phyloP scores from a whole-genome alignment of 2,797 vertebrate species.

The Brachyalestes nurse region DNA sequence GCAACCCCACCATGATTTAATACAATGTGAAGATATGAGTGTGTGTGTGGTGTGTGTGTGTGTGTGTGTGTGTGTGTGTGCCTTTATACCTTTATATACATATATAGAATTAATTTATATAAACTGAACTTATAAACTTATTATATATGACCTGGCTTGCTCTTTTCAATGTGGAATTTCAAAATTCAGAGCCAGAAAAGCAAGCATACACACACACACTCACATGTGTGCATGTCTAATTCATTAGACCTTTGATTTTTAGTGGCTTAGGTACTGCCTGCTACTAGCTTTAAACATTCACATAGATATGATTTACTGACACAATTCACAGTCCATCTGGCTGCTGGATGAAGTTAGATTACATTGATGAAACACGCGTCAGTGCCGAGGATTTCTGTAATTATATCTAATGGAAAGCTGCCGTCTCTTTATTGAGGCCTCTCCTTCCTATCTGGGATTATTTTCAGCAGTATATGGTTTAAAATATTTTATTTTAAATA shows the following conservation, averaged over 20 bases:
- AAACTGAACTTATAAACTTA: too few species aligned
- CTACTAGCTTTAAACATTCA: not conserved
- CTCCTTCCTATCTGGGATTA: not conserved
- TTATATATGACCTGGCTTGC: too few species aligned
- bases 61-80: too few species aligned
- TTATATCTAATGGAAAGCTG: conserved; percentile 5
- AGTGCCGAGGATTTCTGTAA: not conserved
- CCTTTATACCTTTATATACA: too few species aligned
- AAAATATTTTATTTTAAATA: not conserved
- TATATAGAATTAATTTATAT: too few species aligned
- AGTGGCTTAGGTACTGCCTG: not conserved
- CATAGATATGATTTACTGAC: conserved; percentile 18
- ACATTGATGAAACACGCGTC: conserved; percentile 1
- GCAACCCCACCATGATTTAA: not conserved
- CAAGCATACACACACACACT: not conserved
- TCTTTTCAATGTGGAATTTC: too few species aligned
- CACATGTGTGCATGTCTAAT: not conserved
- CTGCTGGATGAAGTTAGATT: conserved; percentile 10
- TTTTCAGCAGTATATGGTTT: not conserved
- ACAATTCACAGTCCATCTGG: conserved; percentile 1
- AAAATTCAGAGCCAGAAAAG: not conserved
- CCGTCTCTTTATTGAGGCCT: not conserved
- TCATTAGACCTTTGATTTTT: not conserved
- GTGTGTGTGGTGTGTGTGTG: too few species aligned
- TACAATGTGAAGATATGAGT: not conserved